Percentiles rank a stretch among this genome's conserved stretches.
phyloP scores from a whole-genome alignment of 1,140 invertebrate genomes.

The Nylanderia fulva region DNA sequence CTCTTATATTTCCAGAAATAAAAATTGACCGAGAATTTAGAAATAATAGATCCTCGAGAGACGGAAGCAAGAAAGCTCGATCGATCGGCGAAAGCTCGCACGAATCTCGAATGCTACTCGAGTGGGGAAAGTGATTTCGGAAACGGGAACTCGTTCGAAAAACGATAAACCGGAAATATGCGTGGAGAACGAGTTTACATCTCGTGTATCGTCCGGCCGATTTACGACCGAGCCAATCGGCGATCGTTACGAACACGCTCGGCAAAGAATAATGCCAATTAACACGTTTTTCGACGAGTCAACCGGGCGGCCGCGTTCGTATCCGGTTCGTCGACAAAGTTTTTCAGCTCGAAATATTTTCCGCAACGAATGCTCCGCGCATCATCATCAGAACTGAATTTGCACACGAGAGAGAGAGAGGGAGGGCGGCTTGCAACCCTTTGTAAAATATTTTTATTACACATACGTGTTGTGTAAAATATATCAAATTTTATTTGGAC shows the following conservation, averaged over 20 bases:
- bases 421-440: background rate
- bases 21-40: background rate
- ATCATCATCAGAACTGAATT: constrained; percentile 4
- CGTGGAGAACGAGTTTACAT: background rate
- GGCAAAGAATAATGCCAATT: constrained; percentile 83
- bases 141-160: background rate
- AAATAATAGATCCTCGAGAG: background rate
- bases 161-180: background rate
- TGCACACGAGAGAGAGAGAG: background rate
- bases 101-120: too few species aligned
- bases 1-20: background rate
- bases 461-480: background rate
- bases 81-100: background rate
- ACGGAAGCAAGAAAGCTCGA: background rate
- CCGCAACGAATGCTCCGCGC: background rate
- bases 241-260: constrained; percentile 76
- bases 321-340: constrained; percentile 33
- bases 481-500: background rate
- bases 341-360: constrained; percentile 47
- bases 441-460: background rate
- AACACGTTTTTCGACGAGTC: constrained; percentile 80
- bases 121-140: background rate
- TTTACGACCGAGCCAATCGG: constrained; percentile 82
- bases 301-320: constrained; percentile 50
- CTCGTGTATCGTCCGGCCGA: constrained; percentile 57